Evolutionary conservation across 2,888 invertebrate genomes (phyloP).

Genomic region (Stenotaenia linearis): DNA sequence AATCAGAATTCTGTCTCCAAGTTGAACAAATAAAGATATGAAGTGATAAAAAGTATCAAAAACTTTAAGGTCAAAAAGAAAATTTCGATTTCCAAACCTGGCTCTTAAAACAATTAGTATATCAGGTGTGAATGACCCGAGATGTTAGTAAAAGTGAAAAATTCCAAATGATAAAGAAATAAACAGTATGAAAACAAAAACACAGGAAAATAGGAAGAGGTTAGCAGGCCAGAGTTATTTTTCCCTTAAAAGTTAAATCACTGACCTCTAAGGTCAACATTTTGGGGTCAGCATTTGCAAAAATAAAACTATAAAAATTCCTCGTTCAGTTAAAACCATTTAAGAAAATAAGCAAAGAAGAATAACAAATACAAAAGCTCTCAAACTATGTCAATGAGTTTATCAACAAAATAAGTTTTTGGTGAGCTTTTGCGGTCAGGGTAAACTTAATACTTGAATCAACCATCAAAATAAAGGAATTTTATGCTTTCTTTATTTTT

Average conservation of each 20-base stretch:
- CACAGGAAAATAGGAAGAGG: neutral
- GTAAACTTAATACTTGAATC: neutral
- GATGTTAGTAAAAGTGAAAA: neutral
- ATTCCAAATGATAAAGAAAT: neutral
- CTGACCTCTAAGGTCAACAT: neutral
- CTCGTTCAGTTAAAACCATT: neutral
- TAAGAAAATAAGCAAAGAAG: neutral
- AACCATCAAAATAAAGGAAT: neutral
- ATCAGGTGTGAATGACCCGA: neutral
- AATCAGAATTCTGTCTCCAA: too few species aligned
- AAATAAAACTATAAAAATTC: conserved; percentile 19
- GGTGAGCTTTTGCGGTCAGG: conserved; percentile 7
- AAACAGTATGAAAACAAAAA: neutral
- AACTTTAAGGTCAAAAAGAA: neutral
- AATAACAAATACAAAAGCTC: neutral
- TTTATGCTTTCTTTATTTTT: neutral
- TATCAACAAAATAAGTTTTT: neutral
- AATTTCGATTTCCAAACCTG: neutral
- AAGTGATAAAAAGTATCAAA: neutral
- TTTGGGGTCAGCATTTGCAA: conserved; percentile 1
- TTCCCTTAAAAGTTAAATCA: neutral
- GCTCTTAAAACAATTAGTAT: neutral
- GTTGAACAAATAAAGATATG: neutral
- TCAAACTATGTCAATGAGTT: neutral
- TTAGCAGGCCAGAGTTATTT: conserved; percentile 3